A percentile compares a stretch with the other conserved stretches of the same genome.
Evolutionary conservation across 2,113 vertebrate genomes (phyloP).

Genomic region (Xenopus borealis): DNA sequence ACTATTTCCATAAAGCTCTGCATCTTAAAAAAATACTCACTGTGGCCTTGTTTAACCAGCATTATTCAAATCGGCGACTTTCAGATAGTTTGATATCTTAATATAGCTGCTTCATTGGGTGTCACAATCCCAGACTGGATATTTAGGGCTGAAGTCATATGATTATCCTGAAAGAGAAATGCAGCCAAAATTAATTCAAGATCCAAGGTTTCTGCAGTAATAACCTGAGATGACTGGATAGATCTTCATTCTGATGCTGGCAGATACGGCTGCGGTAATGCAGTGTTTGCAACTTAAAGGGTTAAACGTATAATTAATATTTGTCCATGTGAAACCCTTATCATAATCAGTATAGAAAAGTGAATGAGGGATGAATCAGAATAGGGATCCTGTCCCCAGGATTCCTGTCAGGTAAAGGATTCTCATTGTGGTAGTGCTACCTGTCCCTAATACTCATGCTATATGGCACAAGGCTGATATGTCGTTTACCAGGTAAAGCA

Average conservation of each 20-base stretch:
- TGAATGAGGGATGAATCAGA: too few species aligned
- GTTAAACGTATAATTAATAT: background rate
- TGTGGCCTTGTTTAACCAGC: slow-evolving; percentile 12
- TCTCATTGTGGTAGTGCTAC: too few species aligned
- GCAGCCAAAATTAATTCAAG: background rate
- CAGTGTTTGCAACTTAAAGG: too few species aligned
- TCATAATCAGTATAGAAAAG: too few species aligned
- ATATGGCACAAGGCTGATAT: too few species aligned
- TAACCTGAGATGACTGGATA: background rate
- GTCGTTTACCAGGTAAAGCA: too few species aligned
- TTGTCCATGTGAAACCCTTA: background rate
- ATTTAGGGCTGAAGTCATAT: background rate
- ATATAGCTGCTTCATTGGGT: background rate
- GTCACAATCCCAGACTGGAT: background rate
- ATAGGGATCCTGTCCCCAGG: too few species aligned
- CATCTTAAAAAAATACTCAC: slow-evolving; percentile 30
- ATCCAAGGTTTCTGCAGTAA: background rate
- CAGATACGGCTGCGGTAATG: too few species aligned
- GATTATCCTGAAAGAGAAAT: background rate
- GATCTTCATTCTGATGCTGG: background rate
- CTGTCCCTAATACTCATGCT: too few species aligned
- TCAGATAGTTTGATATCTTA: slow-evolving; percentile 8
- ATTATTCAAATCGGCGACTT: slow-evolving; percentile 16
- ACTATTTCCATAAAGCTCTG: slow-evolving; percentile 17
- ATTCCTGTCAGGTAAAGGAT: too few species aligned